These are phyloP conservation scores for Sericinus montela DNA, from an alignment of 2,888 invertebrate genomes.

Conservation along the genomic window DNA sequence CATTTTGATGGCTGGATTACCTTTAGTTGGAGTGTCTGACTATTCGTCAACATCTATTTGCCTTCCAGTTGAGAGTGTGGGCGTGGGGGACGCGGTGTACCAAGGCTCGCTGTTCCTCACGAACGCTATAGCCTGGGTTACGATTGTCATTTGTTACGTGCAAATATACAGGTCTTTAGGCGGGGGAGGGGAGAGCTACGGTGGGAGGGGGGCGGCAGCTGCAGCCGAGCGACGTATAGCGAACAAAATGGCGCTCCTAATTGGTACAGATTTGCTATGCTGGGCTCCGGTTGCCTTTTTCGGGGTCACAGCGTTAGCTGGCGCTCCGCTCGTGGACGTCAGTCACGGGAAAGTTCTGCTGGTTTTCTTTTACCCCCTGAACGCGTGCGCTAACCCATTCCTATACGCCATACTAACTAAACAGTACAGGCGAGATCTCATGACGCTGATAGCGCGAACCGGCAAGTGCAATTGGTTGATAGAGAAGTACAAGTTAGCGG, in stretches of 20 bases:
- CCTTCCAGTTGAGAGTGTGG: constrained; percentile 90
- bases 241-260: constrained; percentile 93
- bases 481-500: constrained; percentile 57
- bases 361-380: constrained; percentile 94
- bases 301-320: constrained; percentile 90
- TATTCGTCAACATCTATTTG: constrained; percentile 93
- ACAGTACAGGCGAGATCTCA: constrained; percentile 89
- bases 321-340: constrained; percentile 90
- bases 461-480: constrained; percentile 65
- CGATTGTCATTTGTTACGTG: constrained; percentile 91
- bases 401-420: constrained; percentile 94
- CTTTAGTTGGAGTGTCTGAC: constrained; percentile 90
- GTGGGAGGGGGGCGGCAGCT: constrained; percentile 80
- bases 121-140: constrained; percentile 89
- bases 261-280: constrained; percentile 91
- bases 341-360: constrained; percentile 88
- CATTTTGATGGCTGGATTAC: constrained; percentile 86
- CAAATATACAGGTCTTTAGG: constrained; percentile 91
- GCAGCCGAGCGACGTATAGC: constrained; percentile 87
- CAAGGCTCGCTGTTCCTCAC: constrained; percentile 86
- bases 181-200: constrained; percentile 83
- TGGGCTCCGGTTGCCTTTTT: constrained; percentile 95
- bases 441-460: constrained; percentile 82
- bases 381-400: constrained; percentile 95
- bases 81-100: constrained; percentile 84